Percentiles rank a stretch among this genome's conserved stretches.
Conservation (phyloP, 2,888 invertebrate species). For the Sarcophaga variegata region DNA sequence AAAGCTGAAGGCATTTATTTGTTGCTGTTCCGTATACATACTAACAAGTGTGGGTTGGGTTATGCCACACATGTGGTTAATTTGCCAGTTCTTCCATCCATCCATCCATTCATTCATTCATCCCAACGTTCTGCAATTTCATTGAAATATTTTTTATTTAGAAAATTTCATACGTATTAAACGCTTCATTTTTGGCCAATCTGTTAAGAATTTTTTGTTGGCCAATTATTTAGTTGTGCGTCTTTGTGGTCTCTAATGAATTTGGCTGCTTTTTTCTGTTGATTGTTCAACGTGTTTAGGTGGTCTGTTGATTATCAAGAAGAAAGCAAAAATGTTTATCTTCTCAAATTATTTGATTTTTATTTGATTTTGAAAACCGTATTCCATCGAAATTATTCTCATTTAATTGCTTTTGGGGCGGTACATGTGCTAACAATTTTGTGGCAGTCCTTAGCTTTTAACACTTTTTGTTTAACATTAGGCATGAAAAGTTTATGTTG, state of each 20-base stretch:
- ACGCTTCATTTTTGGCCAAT: conserved; percentile 42
- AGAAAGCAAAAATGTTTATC: not conserved
- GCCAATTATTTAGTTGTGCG: conserved; percentile 44
- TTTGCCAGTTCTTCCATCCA: conserved; percentile 5
- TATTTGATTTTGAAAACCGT: not conserved
- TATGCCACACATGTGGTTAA: conserved; percentile 64
- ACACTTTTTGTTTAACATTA: conserved; percentile 31
- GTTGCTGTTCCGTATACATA: not conserved
- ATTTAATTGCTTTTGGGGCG: conserved; percentile 11
- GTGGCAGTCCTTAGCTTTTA: conserved; percentile 59
- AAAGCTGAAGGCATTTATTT: not conserved
- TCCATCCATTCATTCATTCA: not conserved
- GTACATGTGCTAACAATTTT: conserved; percentile 63
- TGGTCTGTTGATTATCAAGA: conserved; percentile 56
- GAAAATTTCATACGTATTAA: conserved; percentile 2
- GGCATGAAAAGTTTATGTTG: too few relatives aligned
- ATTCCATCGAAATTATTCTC: not conserved
- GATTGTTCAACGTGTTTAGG: conserved; percentile 15
- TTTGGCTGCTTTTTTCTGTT: not conserved
- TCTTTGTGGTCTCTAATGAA: conserved; percentile 47
- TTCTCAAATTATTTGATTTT: conserved; percentile 47
- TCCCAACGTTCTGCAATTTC: not conserved
- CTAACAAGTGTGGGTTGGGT: conserved; percentile 60
- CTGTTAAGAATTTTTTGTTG: conserved; percentile 15
- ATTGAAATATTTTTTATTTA: not conserved